Conservation (phyloP, 2,797 vertebrate genomes). For the Trematomus bernacchii region DNA sequence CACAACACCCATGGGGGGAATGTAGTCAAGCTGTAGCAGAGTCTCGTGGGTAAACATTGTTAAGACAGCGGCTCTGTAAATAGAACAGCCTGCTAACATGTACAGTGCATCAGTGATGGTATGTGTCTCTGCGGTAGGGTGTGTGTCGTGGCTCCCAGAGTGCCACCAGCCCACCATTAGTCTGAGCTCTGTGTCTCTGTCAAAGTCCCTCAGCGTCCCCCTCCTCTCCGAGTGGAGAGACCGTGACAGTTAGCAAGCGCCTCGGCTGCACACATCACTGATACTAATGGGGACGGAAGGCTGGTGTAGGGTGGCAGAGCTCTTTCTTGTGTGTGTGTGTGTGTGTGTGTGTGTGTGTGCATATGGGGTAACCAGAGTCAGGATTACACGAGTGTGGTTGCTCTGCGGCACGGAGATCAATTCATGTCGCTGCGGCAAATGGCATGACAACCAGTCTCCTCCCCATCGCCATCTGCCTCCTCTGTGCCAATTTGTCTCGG, state of each 20-base stretch:
- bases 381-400: slow-evolving; percentile 66
- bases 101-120: slow-evolving; percentile 20
- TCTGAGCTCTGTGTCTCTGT: slow-evolving; percentile 63
- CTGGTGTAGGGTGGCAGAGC: slow-evolving; percentile 56
- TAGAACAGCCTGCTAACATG: slow-evolving; percentile 56
- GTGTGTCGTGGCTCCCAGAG: slow-evolving; percentile 33
- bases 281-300: slow-evolving; percentile 73
- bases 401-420: slow-evolving; percentile 73
- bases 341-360: not conserved
- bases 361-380: slow-evolving; percentile 30
- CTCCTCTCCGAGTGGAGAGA: slow-evolving; percentile 43
- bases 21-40: slow-evolving; percentile 49
- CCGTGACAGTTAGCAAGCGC: slow-evolving; percentile 66
- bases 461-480: slow-evolving; percentile 77
- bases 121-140: slow-evolving; percentile 34
- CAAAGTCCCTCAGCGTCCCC: slow-evolving; percentile 62
- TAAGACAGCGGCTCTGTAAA: slow-evolving; percentile 64
- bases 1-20: slow-evolving; percentile 51
- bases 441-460: slow-evolving; percentile 76
- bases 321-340: not conserved
- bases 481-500: slow-evolving; percentile 80
- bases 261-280: slow-evolving; percentile 76
- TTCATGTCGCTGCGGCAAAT: slow-evolving; percentile 68
- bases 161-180: slow-evolving; percentile 63
- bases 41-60: slow-evolving; percentile 64